Percentiles rank a stretch among this genome's conserved stretches.
phyloP scores from a whole-genome alignment of 2,113 vertebrate species.

The Triplophysa dalaica region DNA sequence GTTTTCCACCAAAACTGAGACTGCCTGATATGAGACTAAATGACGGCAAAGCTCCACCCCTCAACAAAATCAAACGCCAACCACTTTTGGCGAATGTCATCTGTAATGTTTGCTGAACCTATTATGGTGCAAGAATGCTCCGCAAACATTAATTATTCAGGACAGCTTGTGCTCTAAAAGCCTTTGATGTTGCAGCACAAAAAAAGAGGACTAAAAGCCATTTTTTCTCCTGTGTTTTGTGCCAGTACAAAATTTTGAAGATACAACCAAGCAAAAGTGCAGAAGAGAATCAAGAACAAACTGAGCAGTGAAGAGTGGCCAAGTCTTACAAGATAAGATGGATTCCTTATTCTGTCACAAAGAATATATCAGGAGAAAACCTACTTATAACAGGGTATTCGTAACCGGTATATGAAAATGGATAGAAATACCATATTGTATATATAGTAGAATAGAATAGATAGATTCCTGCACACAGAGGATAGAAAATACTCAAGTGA shows the following conservation, averaged over 20 bases:
- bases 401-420: background rate
- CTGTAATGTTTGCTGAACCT: conserved; percentile 76
- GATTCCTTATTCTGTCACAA: too few relatives aligned
- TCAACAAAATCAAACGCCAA: conserved; percentile 34
- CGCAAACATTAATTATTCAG: conserved; percentile 88
- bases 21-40: conserved; percentile 62
- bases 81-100: conserved; percentile 59
- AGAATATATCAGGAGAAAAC: too few relatives aligned
- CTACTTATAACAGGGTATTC: background rate
- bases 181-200: conserved; percentile 63
- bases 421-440: background rate
- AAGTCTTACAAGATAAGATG: background rate
- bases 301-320: background rate
- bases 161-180: conserved; percentile 76
- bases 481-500: background rate
- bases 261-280: conserved; percentile 5
- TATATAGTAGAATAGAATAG: background rate
- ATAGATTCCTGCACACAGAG: background rate
- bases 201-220: conserved; percentile 45
- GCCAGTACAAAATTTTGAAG: conserved; percentile 25
- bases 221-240: conserved; percentile 31
- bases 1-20: conserved; percentile 60
- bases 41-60: conserved; percentile 55
- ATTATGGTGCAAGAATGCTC: conserved; percentile 71
- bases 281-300: background rate